Evolutionary conservation across 2,888 invertebrate species (phyloP), one percentile per base, ranked within the genome.

Genomic region (Colostygia pectinataria): DNA sequence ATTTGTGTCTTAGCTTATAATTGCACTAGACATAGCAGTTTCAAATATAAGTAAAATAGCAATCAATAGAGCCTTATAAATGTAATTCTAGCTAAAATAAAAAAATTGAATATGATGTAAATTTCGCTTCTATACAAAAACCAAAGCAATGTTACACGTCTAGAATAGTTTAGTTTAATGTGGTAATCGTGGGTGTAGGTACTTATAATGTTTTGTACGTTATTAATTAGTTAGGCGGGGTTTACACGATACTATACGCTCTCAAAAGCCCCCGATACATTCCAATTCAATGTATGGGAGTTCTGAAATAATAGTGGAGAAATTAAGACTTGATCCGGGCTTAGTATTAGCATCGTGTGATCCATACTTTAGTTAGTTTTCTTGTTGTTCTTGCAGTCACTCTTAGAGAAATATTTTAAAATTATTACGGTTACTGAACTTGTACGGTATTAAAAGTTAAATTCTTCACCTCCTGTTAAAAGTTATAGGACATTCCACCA

Each of bases 1-100:
- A 9, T 10, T 25, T 39, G 32, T 33, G 12, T 53, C 44, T 61
- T 55, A 48, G 57, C 55, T 54, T 60, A 44, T 57, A 43, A 6
- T 54, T 61, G 50, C 39, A 50, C 43, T 40, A 50, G 33, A 44
- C 31, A 49, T 32, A 41, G 37, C 37, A 27, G 42, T 38, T 48
- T 28, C 10, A 38, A 33, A 27, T 23, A 9, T 29, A 27, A 28
- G 14, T 36, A 34, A 34, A 42, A 42, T 42, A 38, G 13, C 10
- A 10, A 18, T 28, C 14, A 27, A 36, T 40, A 40, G 23, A 33
- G 31, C 12, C 15, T 31, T 45, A 32, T 8, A 39, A 45, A 7
- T 13, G 5, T 12, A 32, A 13, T 23, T 32, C 27, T 38, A 45
- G 31, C 25, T 45, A 32, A 45, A 23, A 43, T 31, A 45, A n/a